Conservation (phyloP, 2,888 invertebrate genomes). For the Oscheius sp. region DNA sequence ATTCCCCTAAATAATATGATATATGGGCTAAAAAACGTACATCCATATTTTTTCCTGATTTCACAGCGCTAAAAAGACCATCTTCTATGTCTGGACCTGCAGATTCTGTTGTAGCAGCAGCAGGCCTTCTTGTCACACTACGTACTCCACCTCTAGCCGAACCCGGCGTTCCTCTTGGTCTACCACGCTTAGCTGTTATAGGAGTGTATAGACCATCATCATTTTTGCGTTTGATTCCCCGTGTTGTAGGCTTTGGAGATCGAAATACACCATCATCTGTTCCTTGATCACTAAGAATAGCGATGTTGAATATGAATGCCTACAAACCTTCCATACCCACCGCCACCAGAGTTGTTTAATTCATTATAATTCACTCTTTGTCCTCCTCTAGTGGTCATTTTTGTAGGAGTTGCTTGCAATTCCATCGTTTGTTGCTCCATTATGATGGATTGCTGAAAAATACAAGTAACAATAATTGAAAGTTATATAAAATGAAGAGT, state of each 20-base stretch:
- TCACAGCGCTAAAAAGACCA: conserved; percentile 57
- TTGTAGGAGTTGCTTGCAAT: conserved; percentile 30
- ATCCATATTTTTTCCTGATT: conserved; percentile 50
- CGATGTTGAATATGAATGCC: too few relatives aligned
- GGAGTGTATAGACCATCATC: conserved; percentile 19
- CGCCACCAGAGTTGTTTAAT: conserved; percentile 14
- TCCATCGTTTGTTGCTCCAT: conserved; percentile 9
- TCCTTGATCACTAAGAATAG: conserved; percentile 10
- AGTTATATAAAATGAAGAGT: background rate
- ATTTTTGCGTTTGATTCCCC: conserved; percentile 47
- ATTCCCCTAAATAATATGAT: conserved; percentile 34
- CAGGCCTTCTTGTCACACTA: conserved; percentile 20
- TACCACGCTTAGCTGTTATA: conserved; percentile 46
- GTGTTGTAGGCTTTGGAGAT: conserved; percentile 47
- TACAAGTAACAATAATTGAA: background rate
- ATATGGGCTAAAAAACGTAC: conserved; percentile 24
- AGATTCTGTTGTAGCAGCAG: conserved; percentile 30
- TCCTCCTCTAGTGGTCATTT: conserved; percentile 48
- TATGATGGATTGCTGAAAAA: background rate
- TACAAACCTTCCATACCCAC: background rate
- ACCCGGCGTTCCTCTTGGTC: conserved; percentile 40
- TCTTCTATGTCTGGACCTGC: conserved; percentile 43
- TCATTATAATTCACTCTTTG: conserved; percentile 50
- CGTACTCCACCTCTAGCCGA: conserved; percentile 18
- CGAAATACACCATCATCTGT: conserved; percentile 46